A percentile compares a stretch with the other conserved stretches of the same genome.
Conservation (phyloP, 2,113 vertebrate species). For the Lonchura striata region DNA sequence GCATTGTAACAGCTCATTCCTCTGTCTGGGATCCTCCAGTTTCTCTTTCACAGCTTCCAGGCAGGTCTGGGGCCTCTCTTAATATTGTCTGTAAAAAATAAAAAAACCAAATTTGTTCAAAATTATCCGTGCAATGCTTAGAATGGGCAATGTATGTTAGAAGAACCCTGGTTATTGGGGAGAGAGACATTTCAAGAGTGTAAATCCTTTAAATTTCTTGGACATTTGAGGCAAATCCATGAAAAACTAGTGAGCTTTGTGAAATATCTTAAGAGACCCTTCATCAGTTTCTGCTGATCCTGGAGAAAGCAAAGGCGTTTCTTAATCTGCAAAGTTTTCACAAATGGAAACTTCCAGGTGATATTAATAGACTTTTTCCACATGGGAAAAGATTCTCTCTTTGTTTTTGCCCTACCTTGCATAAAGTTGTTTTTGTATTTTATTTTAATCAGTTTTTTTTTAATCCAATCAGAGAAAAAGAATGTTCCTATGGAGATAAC, state of each 20-base stretch:
- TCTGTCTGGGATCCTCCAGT: not conserved
- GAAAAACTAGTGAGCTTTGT: not conserved
- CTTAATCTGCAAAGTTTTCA: not conserved
- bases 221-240: not conserved
- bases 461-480: not conserved
- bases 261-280: not conserved
- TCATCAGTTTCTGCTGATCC: not conserved
- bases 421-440: not conserved
- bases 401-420: not conserved
- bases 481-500: not conserved
- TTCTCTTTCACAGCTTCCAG: not conserved
- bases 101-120: not conserved
- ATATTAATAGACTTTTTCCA: not conserved
- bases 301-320: not conserved
- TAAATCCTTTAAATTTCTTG: not conserved
- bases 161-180: not conserved
- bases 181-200: not conserved
- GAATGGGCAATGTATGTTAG: not conserved
- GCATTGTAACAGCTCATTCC: fast-evolving
- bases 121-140: not conserved
- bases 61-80: not conserved
- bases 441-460: not conserved
- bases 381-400: not conserved
- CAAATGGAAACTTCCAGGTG: not conserved
- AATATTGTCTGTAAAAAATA: not conserved